Conservation (phyloP, 1,140 invertebrate genomes). For the Pogonomyrmex barbatus region DNA sequence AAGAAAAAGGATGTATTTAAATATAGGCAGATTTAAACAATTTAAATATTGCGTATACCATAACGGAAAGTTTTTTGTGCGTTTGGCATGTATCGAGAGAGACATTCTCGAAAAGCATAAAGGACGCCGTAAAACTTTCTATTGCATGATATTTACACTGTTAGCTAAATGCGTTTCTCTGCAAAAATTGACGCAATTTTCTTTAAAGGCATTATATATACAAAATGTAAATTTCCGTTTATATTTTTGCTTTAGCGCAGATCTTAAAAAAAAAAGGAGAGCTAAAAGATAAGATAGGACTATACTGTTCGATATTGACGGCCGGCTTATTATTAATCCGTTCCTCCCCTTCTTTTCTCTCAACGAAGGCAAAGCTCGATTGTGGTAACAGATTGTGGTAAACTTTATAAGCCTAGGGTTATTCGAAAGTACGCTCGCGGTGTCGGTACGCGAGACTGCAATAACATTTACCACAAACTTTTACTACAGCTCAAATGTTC, state of each 20-base stretch:
- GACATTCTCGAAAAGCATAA: constrained; percentile 10
- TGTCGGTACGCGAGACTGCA: constrained; percentile 65
- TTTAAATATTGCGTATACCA: neutral
- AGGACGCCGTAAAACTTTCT: neutral
- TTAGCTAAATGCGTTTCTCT: neutral
- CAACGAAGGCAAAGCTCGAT: constrained; percentile 50
- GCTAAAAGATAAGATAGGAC: neutral
- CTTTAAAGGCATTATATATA: neutral
- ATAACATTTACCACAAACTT: constrained; percentile 77
- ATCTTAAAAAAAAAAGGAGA: neutral
- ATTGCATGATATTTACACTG: neutral
- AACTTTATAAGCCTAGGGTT: constrained; percentile 74
- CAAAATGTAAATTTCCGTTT: neutral
- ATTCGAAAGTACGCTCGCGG: constrained; percentile 63
- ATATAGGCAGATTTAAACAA: constrained; percentile 8
- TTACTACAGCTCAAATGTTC: constrained; percentile 72
- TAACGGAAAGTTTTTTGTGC: neutral
- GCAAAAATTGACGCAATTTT: neutral
- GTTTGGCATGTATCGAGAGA: neutral
- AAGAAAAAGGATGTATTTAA: neutral
- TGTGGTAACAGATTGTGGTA: constrained; percentile 75
- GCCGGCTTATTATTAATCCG: constrained; percentile 25
- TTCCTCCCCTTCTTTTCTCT: neutral
- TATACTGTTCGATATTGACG: constrained; percentile 1
- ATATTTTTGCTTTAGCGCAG: constrained; percentile 1